Conservation (phyloP, 2,888 invertebrate species). For the Cylloceria caligata region DNA sequence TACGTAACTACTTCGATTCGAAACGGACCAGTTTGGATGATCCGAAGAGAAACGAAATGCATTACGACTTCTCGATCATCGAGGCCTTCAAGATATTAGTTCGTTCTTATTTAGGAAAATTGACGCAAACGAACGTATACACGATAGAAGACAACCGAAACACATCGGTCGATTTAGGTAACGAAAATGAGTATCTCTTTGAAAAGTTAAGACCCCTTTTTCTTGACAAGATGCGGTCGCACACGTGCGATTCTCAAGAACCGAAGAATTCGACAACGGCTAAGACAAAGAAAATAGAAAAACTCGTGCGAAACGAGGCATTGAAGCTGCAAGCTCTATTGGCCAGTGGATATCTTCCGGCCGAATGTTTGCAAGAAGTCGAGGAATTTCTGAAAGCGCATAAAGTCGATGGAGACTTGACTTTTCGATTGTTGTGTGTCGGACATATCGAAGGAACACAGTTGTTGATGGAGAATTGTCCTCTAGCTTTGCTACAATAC, state of each 20-base stretch:
- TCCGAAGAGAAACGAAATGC: slow-evolving; percentile 77
- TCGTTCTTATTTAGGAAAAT: slow-evolving; percentile 87
- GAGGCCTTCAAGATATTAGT: slow-evolving; percentile 88
- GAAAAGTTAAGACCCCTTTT: slow-evolving; percentile 84
- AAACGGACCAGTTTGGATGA: slow-evolving; percentile 41
- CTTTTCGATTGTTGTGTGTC: slow-evolving; percentile 85
- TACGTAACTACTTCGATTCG: slow-evolving; percentile 77
- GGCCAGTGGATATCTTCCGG: slow-evolving; percentile 86
- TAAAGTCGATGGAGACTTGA: slow-evolving; percentile 86
- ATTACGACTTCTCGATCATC: slow-evolving; percentile 84
- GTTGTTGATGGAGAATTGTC: slow-evolving; percentile 87
- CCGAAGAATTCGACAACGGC: slow-evolving; percentile 45
- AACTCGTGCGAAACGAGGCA: slow-evolving; percentile 73
- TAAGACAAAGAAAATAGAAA: slow-evolving; percentile 69
- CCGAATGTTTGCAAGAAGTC: slow-evolving; percentile 87
- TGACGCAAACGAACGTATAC: slow-evolving; percentile 81
- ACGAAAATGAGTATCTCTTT: slow-evolving; percentile 84
- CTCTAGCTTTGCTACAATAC: slow-evolving; percentile 88
- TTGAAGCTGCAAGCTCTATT: slow-evolving; percentile 86
- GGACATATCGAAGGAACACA: slow-evolving; percentile 85
- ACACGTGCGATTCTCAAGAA: slow-evolving; percentile 75
- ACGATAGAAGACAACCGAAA: slow-evolving; percentile 71
- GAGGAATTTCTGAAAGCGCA: slow-evolving; percentile 87
- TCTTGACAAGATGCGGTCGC: slow-evolving; percentile 86
- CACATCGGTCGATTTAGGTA: slow-evolving; percentile 63